Conservation (phyloP, 2,888 invertebrate genomes). For the Parnassius smintheus region DNA sequence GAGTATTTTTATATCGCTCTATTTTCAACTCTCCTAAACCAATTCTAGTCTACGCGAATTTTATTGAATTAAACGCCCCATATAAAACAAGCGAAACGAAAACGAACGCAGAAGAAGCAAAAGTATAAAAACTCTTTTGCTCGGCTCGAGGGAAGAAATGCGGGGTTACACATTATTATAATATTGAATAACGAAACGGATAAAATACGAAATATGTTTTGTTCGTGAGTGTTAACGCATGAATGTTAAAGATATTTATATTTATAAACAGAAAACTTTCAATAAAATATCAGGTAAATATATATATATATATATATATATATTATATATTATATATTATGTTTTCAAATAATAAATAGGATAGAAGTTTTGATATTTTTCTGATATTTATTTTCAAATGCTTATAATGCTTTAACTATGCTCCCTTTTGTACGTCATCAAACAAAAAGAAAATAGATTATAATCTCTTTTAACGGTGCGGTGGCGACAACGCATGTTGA, state of each 20-base stretch:
- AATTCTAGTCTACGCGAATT: conserved; percentile 64
- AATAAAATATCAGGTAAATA: neutral
- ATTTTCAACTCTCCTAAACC: conserved; percentile 57
- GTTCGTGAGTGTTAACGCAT: conserved; percentile 22
- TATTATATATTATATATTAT: too few species aligned
- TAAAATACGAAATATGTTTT: conserved; percentile 31
- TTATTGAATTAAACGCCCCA: conserved; percentile 72
- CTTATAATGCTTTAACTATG: too few species aligned
- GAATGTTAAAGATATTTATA: conserved; percentile 9
- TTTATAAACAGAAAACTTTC: conserved; percentile 13
- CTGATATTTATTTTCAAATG: too few species aligned
- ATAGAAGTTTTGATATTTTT: too few species aligned
- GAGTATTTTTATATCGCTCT: conserved; percentile 46
- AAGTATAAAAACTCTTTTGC: conserved; percentile 52
- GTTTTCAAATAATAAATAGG: too few species aligned
- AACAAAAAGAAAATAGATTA: too few species aligned
- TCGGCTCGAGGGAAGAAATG: conserved; percentile 36
- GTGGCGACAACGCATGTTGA: too few species aligned
- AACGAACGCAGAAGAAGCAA: conserved; percentile 55
- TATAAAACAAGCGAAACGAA: conserved; percentile 69
- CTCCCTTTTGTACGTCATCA: too few species aligned
- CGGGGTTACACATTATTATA: conserved; percentile 34
- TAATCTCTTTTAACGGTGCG: too few species aligned
- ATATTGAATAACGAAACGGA: conserved; percentile 38
- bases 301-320: too few species aligned